Evolutionary conservation across 2,888 invertebrate species (phyloP).

Genomic region (Eugnorisma glareosa): DNA sequence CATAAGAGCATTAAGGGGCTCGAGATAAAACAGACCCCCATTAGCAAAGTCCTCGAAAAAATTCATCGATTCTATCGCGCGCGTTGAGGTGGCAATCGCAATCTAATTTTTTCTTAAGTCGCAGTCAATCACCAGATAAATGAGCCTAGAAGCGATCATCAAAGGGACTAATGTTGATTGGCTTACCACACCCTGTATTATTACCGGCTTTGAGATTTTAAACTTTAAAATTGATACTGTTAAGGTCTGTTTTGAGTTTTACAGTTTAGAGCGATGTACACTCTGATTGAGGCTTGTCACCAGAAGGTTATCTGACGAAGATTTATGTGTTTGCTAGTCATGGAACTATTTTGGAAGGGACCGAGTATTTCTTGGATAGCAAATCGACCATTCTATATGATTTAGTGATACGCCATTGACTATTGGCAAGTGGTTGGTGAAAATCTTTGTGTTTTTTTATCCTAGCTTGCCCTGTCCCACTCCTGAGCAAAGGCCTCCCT

Average conservation of each 20-base stretch:
- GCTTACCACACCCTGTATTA: conserved; percentile 73
- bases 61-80: conserved; percentile 85
- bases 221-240: conserved; percentile 57
- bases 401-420: neutral
- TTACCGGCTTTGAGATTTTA: conserved; percentile 57
- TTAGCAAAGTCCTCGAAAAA: conserved; percentile 85
- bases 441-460: neutral
- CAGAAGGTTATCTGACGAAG: conserved; percentile 80
- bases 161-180: conserved; percentile 89
- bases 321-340: conserved; percentile 77
- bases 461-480: neutral
- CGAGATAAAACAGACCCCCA: conserved; percentile 90
- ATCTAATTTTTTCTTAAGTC: conserved; percentile 87
- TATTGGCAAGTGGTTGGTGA: neutral
- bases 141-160: conserved; percentile 85
- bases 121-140: conserved; percentile 88
- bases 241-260: conserved; percentile 65
- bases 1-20: conserved; percentile 88
- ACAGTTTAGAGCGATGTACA: conserved; percentile 35
- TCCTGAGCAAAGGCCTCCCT: no score
- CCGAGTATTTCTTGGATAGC: neutral
- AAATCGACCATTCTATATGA: neutral
- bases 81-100: conserved; percentile 88
- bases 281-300: conserved; percentile 76
- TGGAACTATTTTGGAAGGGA: conserved; percentile 41